A percentile compares a stretch with the other conserved stretches of the same genome.
Evolutionary conservation across 1,140 invertebrate species (phyloP).

Genomic region (Sarcophaga bullata): DNA sequence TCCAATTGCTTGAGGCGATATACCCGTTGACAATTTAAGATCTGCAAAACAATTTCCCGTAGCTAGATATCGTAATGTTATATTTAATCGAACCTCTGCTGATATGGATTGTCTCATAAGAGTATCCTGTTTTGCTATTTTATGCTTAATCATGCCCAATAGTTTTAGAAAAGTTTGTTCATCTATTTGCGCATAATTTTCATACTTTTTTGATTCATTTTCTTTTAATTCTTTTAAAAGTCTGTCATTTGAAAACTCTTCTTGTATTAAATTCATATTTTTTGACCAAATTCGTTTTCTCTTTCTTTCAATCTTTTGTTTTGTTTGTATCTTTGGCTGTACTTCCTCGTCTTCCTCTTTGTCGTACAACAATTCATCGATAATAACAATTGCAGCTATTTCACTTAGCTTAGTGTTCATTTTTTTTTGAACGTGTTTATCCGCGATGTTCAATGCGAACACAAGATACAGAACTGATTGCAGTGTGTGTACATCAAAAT

Average conservation of each 20-base stretch:
- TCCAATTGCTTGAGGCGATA: slow-evolving; percentile 38
- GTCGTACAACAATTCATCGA: too few species aligned
- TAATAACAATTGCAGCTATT: too few species aligned
- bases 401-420: too few species aligned
- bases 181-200: slow-evolving; percentile 47
- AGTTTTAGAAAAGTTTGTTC: slow-evolving; percentile 43
- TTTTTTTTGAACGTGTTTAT: too few species aligned
- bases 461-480: too few species aligned
- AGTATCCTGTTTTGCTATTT: slow-evolving; percentile 53
- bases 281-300: too few species aligned
- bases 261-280: too few species aligned
- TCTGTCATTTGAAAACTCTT: slow-evolving; percentile 1
- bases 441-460: too few species aligned
- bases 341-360: too few species aligned
- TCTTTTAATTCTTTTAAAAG: slow-evolving; percentile 38
- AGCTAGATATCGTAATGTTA: slow-evolving; percentile 57
- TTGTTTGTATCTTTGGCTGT: too few species aligned
- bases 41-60: slow-evolving; percentile 46
- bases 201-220: slow-evolving; percentile 46
- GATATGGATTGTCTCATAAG: slow-evolving; percentile 52
- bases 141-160: slow-evolving; percentile 47
- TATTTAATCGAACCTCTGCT: slow-evolving; percentile 49
- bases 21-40: neutral
- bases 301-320: too few species aligned
- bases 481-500: too few species aligned